Percentiles rank a stretch among this genome's conserved stretches.
Conservation (phyloP, 2,797 vertebrate genomes). For the Molossus alvarezi region DNA sequence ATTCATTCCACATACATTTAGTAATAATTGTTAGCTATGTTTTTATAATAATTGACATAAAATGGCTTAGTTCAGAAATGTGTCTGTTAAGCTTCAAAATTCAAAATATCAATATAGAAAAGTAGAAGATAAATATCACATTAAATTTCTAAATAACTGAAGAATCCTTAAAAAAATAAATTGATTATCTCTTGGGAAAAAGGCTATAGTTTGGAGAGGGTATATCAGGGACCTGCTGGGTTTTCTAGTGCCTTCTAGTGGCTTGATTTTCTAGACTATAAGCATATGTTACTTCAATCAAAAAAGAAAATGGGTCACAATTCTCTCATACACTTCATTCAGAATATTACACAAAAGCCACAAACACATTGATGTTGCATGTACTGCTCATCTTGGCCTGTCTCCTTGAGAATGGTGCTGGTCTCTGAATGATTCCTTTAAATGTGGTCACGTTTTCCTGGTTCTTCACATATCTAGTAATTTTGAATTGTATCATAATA, state of each 20-base stretch:
- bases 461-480: neutral
- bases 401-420: neutral
- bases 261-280: neutral
- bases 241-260: neutral
- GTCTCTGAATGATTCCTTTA: neutral
- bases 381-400: neutral
- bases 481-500: neutral
- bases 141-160: conserved; percentile 17
- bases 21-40: neutral
- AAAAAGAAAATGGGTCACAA: neutral
- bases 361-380: neutral
- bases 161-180: conserved; percentile 6
- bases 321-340: neutral
- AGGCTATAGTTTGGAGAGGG: accelerated
- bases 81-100: conserved; percentile 31
- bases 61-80: neutral
- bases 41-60: neutral
- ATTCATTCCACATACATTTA: neutral
- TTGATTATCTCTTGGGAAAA: neutral
- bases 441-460: neutral
- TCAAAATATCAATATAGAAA: neutral
- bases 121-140: conserved; percentile 1
- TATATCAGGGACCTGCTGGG: neutral
- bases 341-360: neutral
- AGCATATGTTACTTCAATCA: neutral